These are phyloP conservation scores for Drosophila niveifrons DNA, from an alignment of 2,888 invertebrate species.

Conservation along the genomic window DNA sequence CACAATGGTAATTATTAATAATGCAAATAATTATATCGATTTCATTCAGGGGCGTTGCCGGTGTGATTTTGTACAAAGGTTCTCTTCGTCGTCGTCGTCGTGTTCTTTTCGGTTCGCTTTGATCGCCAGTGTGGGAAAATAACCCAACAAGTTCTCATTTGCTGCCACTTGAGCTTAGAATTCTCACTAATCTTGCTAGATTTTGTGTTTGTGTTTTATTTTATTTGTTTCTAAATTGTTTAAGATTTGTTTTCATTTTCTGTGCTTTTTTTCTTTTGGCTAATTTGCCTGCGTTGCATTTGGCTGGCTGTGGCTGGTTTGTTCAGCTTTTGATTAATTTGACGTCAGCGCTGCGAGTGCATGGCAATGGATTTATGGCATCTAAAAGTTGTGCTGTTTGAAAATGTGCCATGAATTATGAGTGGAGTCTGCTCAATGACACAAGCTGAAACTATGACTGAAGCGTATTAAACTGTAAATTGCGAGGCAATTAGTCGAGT, in stretches of 20 bases:
- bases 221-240: conserved; percentile 9
- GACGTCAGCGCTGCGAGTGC: conserved; percentile 73
- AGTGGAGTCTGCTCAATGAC: conserved; percentile 30
- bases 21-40: conserved; percentile 80
- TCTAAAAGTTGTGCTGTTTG: conserved; percentile 31
- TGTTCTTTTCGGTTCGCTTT: conserved; percentile 67
- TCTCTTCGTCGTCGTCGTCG: conserved; percentile 18
- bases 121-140: conserved; percentile 69
- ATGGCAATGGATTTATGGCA: conserved; percentile 73
- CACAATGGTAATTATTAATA: conserved; percentile 81
- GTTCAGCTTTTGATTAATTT: conserved; percentile 68
- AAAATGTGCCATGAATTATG: conserved; percentile 64
- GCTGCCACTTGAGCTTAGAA: conserved; percentile 70
- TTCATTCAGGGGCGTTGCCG: conserved; percentile 77
- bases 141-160: conserved; percentile 62
- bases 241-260: conserved; percentile 14
- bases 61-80: conserved; percentile 59
- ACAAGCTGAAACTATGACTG: conserved; percentile 16
- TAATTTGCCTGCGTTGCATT: conserved; percentile 76
- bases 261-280: conserved; percentile 36
- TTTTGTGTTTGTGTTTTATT: conserved; percentile 6
- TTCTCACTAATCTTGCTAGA: conserved; percentile 52
- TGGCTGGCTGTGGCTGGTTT: conserved; percentile 48
- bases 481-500: not conserved
- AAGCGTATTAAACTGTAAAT: not conserved